Evolutionary conservation across 1,140 invertebrate species (phyloP).

Genomic region (Bursaphelenchus mucronatus): DNA sequence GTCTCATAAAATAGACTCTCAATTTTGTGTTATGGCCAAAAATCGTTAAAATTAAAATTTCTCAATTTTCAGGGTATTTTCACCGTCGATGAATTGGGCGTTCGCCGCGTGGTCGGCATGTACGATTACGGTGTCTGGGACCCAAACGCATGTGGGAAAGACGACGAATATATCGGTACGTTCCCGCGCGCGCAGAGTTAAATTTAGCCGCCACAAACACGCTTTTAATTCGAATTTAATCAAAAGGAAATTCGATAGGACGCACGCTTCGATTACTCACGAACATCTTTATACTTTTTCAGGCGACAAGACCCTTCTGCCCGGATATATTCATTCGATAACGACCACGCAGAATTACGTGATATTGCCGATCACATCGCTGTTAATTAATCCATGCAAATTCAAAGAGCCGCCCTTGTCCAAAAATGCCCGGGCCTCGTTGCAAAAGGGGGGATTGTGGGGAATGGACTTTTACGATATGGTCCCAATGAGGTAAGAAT

Average conservation of each 20-base stretch:
- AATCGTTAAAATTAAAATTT: neutral
- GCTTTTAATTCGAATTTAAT: neutral
- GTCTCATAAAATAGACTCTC: neutral
- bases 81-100: slow-evolving; percentile 54
- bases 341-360: slow-evolving; percentile 60
- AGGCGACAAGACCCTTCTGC: slow-evolving; percentile 57
- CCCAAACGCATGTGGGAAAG: slow-evolving; percentile 51
- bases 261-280: too few relatives aligned
- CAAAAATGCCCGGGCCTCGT: slow-evolving; percentile 32
- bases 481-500: slow-evolving; percentile 56
- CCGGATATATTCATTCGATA: slow-evolving; percentile 59
- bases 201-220: neutral
- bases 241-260: neutral
- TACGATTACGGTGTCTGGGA: slow-evolving; percentile 60
- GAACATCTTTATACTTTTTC: slow-evolving; percentile 20
- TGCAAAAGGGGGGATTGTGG: slow-evolving; percentile 58
- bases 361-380: slow-evolving; percentile 56
- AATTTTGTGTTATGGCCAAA: neutral
- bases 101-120: slow-evolving; percentile 53
- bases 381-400: slow-evolving; percentile 60
- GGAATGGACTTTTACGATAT: slow-evolving; percentile 61
- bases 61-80: slow-evolving; percentile 53
- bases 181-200: slow-evolving; percentile 2
- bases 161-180: slow-evolving; percentile 60
- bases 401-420: slow-evolving; percentile 59